A percentile compares a stretch with the other conserved stretches of the same genome.
Conservation (phyloP, 2,888 invertebrate species). For the Syrphus vitripennis region DNA sequence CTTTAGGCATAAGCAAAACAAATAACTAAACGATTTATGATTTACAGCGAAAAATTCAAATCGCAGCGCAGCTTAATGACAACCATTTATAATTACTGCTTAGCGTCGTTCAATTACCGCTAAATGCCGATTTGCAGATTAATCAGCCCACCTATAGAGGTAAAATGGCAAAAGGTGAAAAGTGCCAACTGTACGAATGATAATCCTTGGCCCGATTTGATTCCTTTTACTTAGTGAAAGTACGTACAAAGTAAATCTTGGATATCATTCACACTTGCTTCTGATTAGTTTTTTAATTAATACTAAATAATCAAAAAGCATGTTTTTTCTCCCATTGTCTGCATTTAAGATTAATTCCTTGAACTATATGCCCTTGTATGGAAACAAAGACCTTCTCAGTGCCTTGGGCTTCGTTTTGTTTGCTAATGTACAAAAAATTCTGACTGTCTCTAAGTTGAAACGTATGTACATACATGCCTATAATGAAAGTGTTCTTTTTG, state of each 20-base stretch:
- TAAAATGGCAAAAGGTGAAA: constrained; percentile 63
- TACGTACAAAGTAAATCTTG: background rate
- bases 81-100: constrained; percentile 61
- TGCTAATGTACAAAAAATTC: too few relatives aligned
- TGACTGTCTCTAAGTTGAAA: background rate
- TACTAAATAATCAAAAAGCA: background rate
- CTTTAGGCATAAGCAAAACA: constrained; percentile 31
- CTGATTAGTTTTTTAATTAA: background rate
- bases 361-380: background rate
- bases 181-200: constrained; percentile 14
- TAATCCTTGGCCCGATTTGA: constrained; percentile 61
- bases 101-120: constrained; percentile 60
- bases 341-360: constrained; percentile 41
- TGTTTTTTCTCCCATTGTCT: constrained; percentile 32
- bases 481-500: too few relatives aligned
- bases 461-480: too few relatives aligned
- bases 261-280: constrained; percentile 13
- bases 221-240: constrained; percentile 29
- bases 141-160: constrained; percentile 62
- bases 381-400: background rate
- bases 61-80: constrained; percentile 44
- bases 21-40: constrained; percentile 46
- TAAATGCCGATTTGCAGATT: constrained; percentile 65
- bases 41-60: constrained; percentile 45
- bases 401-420: too few relatives aligned